Percentiles rank a stretch among this genome's conserved stretches.
Evolutionary conservation across 2,888 invertebrate species (phyloP).

Genomic region (Lasiommata megera): DNA sequence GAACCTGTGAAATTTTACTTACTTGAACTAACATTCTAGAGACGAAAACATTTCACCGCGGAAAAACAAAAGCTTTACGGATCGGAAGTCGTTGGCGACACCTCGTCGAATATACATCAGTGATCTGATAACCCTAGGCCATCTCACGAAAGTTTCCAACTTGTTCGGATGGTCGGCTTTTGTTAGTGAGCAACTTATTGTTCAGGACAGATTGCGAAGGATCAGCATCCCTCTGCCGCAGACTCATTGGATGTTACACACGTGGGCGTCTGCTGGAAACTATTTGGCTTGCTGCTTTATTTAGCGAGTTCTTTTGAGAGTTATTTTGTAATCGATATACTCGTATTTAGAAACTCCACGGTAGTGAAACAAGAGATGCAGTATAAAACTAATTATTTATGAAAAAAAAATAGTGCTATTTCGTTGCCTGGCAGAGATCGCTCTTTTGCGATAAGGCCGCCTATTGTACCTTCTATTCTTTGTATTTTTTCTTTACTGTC

Average conservation of each 20-base stretch:
- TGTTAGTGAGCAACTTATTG: constrained; percentile 79
- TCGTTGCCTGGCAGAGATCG: too few relatives aligned
- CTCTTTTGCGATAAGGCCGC: too few relatives aligned
- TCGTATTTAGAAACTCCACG: constrained; percentile 5
- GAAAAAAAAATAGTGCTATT: too few relatives aligned
- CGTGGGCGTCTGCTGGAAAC: constrained; percentile 30
- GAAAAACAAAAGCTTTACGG: too few relatives aligned
- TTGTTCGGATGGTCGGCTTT: constrained; percentile 80
- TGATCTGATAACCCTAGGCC: constrained; percentile 24
- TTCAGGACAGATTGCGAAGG: constrained; percentile 78
- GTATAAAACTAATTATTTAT: too few relatives aligned
- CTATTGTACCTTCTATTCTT: too few relatives aligned
- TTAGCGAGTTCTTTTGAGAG: constrained; percentile 9
- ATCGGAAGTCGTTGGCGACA: too few relatives aligned
- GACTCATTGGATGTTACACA: constrained; percentile 53
- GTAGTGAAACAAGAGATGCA: not conserved
- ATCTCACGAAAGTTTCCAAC: constrained; percentile 80
- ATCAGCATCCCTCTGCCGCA: constrained; percentile 61
- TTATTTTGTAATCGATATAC: constrained; percentile 11
- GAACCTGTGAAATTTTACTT: too few relatives aligned
- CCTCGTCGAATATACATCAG: not conserved
- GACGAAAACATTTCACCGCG: too few relatives aligned
- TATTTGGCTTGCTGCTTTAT: constrained; percentile 14
- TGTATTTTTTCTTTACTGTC: too few relatives aligned
- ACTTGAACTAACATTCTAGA: too few relatives aligned